Evolutionary conservation across 2,113 vertebrate genomes (phyloP), one percentile per base, ranked within the genome.

Genomic region (Argyrosomus japonicus): DNA sequence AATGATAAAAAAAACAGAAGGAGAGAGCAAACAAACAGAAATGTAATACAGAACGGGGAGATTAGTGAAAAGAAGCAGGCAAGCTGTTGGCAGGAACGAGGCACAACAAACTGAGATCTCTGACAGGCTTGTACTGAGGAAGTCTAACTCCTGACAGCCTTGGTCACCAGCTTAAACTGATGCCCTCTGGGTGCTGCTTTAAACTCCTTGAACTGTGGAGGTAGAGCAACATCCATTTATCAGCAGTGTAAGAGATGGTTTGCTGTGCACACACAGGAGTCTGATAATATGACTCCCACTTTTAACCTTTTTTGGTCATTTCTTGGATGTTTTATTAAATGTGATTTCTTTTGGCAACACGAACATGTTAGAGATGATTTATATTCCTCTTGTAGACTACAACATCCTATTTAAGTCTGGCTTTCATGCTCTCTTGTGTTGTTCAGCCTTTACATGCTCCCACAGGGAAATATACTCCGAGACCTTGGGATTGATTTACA

Each of bases 21-120:
- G 76, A 53, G 61, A 81, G 68, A 19, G 61, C 62, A 91, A 89
- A 88, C 77, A 85, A 71, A 85, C 62, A 88, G 72, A 69, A 82
- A 53, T 75, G 82, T 72, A 68, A 77, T 50, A 87, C 71, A 83
- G 85, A 84, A 82, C 3, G 61, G 27, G 58, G 51, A 62, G 87
- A 89, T 83, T 83, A 87, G 83, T 45, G 61, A 50, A 23, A 81
- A 67, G 73, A 88, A 71, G 11, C 71, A 57, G 68, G 68, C 72
- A 57, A 85, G 85, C 81, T 87, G 84, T 67, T 82, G 70, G 78
- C 76, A 79, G 57, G 76, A 86, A 80, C 25, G 50, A 62, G 56
- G 50, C 75, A 48, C 72, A 29, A 51, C 61, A 62, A 82, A 62
- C 29, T 17, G 3, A 57, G 65, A 73, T 70, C 48, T 75, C 54